Base-by-base conservation (phyloP, 2,797 vertebrate genomes). In the Characodon lateralis region DNA sequence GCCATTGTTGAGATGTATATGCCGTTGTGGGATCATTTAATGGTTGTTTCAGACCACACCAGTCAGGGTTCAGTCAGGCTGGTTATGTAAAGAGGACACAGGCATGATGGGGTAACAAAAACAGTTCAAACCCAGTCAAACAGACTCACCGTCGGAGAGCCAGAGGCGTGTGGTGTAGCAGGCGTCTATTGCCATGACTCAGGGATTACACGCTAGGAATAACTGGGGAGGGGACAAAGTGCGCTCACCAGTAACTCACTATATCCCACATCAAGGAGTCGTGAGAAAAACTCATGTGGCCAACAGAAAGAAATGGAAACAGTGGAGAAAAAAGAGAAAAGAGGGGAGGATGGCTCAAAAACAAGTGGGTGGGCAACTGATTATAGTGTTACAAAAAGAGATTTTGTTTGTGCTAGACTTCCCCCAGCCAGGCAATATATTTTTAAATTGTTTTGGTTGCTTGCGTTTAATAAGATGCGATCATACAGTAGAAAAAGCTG, bases 201-300 rank as follows among this genome's bases (percentile, higher is more conserved):
- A 95, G 87, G 93, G 87, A 94, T 95, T 95, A 94, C 92, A 89
- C 85, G 80, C 73, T 83, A 87, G 86, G 83, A 94, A 88, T 87
- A 87, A 83, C 79, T 89, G 81, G 80, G 82, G 89, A 92, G 82
- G 87, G 92, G 91, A 94, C 88, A 78, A 82, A 85, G 81, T 89
- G 75, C 88, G 82, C 82, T 86, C 86, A 88, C 87, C 83, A 89
- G 91, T 88, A 91, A 91, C 89, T 89, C 85, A 87, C 91, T 87
- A 85, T 77, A 88, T 74, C 83, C 94, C 92, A 95, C 94, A 95
- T 95, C 91, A 95, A 94, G 86, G 89, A 86, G 83, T 73, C 73
- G 71, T 74, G 85, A 85, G 80, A 92, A 83, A 82, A 88, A 82
- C 85, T 75, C 91, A 93, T 92, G 92, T 94, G 93, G 92, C 84